A percentile compares a stretch with the other conserved stretches of the same genome.
These are phyloP conservation scores for Tretioscincus oriximinensis DNA, from an alignment of 2,113 vertebrate species.

Conservation along the genomic window DNA sequence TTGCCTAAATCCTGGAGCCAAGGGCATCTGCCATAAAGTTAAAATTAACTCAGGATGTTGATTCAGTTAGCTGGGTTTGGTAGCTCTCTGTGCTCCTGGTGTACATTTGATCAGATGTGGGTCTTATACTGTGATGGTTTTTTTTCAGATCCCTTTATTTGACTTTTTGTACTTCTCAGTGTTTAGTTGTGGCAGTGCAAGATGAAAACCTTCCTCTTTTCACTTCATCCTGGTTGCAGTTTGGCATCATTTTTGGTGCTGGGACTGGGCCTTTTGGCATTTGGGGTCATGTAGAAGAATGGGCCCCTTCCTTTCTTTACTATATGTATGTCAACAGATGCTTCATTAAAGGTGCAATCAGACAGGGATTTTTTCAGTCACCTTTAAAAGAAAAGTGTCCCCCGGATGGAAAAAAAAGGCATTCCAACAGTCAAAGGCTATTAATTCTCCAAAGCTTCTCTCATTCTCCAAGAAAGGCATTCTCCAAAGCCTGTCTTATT, in stretches of 20 bases:
- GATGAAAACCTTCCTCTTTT: not conserved
- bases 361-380: no score
- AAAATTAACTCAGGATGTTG: slow-evolving; percentile 36
- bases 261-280: not conserved
- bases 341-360: not conserved
- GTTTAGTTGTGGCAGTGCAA: not conserved
- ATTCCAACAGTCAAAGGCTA: no score
- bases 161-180: not conserved
- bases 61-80: slow-evolving; percentile 19
- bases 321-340: not conserved
- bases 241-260: not conserved
- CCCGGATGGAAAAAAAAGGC: no score
- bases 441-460: no score
- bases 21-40: slow-evolving; percentile 15
- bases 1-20: not conserved
- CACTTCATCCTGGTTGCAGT: not conserved
- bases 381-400: no score
- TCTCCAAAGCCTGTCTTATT: no score
- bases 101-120: not conserved
- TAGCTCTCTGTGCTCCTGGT: slow-evolving; percentile 17
- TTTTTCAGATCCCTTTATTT: not conserved
- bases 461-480: no score
- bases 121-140: no score
- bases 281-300: not conserved
- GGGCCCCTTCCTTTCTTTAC: not conserved